Evolutionary conservation across 2,888 invertebrate genomes (phyloP).

Genomic region (Tachina fera): DNA sequence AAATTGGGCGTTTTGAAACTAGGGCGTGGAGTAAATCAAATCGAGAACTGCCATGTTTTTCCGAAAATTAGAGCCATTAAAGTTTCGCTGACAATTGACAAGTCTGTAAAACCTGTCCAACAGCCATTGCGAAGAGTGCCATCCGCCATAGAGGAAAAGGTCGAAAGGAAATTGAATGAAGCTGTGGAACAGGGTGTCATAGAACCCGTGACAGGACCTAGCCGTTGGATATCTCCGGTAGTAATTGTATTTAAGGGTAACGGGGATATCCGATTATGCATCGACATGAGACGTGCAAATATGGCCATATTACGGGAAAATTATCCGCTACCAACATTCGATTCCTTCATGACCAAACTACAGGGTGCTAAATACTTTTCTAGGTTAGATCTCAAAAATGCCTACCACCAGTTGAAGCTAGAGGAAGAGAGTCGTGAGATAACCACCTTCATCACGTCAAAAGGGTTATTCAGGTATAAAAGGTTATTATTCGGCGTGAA

Average conservation of each 20-base stretch:
- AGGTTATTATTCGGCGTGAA: constrained; percentile 79
- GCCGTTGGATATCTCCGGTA: too few species aligned
- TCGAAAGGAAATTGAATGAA: constrained; percentile 62
- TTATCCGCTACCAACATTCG: too few species aligned
- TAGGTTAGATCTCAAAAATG: too few species aligned
- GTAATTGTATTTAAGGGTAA: too few species aligned
- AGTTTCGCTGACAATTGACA: constrained; percentile 3
- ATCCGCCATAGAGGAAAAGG: constrained; percentile 73
- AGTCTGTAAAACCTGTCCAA: neutral
- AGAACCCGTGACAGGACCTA: too few species aligned
- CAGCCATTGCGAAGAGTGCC: constrained; percentile 72
- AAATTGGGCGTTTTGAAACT: neutral
- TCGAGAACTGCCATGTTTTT: constrained; percentile 7
- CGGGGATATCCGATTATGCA: too few species aligned
- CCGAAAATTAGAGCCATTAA: constrained; percentile 24
- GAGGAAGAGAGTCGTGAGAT: constrained; percentile 55
- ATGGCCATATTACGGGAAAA: too few species aligned
- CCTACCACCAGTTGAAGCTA: too few species aligned
- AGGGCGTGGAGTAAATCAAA: too few species aligned
- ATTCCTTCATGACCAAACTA: too few species aligned
- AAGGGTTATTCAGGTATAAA: constrained; percentile 75
- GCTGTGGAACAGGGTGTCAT: neutral
- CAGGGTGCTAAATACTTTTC: too few species aligned
- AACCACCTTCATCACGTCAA: constrained; percentile 64
- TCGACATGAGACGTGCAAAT: too few species aligned